Base-by-base conservation (phyloP, 2,797 vertebrate genomes). In the Molothrus aeneus region DNA sequence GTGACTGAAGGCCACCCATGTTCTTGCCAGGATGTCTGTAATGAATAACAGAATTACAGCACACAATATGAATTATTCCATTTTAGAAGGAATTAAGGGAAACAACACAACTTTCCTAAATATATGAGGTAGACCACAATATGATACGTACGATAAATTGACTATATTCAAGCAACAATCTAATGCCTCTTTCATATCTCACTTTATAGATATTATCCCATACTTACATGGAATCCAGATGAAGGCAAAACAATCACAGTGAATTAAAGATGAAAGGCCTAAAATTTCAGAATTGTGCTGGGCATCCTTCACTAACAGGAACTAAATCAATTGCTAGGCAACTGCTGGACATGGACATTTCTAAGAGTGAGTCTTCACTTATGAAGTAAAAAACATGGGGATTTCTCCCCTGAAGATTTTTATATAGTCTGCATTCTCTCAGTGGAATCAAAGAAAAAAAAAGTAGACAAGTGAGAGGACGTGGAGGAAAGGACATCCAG, bases 1-100 rank as follows among this genome's bases (percentile, higher is more conserved):
- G 61, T 68, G 71, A 80, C 57, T 57, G 14, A 90, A 74, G 69
- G 69, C 85, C 82, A 92, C 92, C 50, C 65, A 61, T 61, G 38
- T 36, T 91, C 82, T 59, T 66, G 50, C 7, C 59, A 86, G 57
- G 45, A 79, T 54, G 22, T 40, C 32, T 34, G 21, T 73, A 92
- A 92, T 19, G 7, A 93, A 24, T 53, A 88, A 86, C 53, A 93
- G 69, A 92, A 92, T 56, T 93, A 71, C 38, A 74, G 69, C 17
- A 74, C 56, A 89, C 51, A 86, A 70, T 47, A 59, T 1, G 1
- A 78, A 80, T 65, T 61, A 88, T 57, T 85, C 48, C 20, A 20
- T 86, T 32, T 65, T 61, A 80, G 45, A 83, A 88, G 71, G 81
- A 92, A 90, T 93, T 63, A 89, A 72, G 34, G 26, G 69, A 80